A percentile compares a stretch with the other conserved stretches of the same genome.
Evolutionary conservation across 2,888 invertebrate genomes (phyloP).

Genomic region (Girardia tigrina): DNA sequence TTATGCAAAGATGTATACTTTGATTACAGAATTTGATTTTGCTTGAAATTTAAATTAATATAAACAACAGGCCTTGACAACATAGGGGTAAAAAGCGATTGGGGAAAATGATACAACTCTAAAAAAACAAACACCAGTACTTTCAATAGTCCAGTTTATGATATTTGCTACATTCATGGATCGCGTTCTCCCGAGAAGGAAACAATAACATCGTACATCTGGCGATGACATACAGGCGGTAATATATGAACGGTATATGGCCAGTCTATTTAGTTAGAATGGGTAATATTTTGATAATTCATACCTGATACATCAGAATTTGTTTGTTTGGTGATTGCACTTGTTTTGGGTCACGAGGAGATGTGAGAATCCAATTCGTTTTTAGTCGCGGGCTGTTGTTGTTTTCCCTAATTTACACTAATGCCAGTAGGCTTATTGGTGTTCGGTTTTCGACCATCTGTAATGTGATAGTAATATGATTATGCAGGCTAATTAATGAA

Average conservation of each 20-base stretch:
- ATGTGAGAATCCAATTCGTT: conserved; percentile 14
- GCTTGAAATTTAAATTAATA: no score
- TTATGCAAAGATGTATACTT: no score
- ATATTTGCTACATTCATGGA: conserved; percentile 5
- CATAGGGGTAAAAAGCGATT: neutral
- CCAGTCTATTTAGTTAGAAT: conserved; percentile 20
- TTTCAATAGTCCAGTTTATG: conserved; percentile 23
- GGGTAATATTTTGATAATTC: conserved; percentile 12
- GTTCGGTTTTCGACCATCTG: conserved; percentile 19
- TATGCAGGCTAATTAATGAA: conserved; percentile 2
- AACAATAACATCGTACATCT: conserved; percentile 20
- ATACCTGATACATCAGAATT: conserved; percentile 14
- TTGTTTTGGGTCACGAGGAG: conserved; percentile 14
- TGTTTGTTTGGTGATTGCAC: conserved; percentile 23
- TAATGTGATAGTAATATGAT: conserved; percentile 4
- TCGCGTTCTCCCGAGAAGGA: conserved; percentile 8
- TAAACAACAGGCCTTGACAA: conserved; percentile 18
- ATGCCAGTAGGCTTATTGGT: conserved; percentile 14
- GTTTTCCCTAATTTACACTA: conserved; percentile 6
- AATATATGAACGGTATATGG: conserved; percentile 6
- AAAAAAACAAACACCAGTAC: conserved; percentile 18
- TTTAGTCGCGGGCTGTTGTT: neutral
- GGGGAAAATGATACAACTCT: neutral
- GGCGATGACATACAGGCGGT: conserved; percentile 23
- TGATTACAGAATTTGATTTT: no score